Base-by-base conservation (phyloP, 2,113 vertebrate genomes). In the Tonatia bakeri region DNA sequence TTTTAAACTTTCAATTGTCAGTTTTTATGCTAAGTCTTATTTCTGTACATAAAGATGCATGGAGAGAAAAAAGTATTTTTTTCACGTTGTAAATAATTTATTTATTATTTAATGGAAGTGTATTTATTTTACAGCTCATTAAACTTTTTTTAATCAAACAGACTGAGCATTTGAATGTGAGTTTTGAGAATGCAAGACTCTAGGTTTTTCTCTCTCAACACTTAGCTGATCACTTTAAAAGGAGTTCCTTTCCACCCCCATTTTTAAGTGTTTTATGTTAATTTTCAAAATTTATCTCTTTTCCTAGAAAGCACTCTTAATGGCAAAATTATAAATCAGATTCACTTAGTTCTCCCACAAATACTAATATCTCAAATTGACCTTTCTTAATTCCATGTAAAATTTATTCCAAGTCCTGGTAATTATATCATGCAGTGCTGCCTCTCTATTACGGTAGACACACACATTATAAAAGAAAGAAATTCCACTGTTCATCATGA, bases 91-190 rank as follows among this genome's bases (percentile, higher is more conserved):
- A 98, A 98, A 98, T 98, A 98, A 98, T 98, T 98, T 98, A 98
- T 98, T 98, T 98, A 98, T 98, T 98, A 98, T 98, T 98, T 98
- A 98, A 98, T 90, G 94, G 94, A 97, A 97, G 81, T 97, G 91
- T 98, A 98, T 98, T 98, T 98, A 98, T 98, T 98, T 98, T 98
- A 95, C 97, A 97, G 98, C 43, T 97, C 95, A 98, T 98, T 98
- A 98, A 98, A 98, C 92, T 96, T 98, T 98, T 98, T 98, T 98
- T 98, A 98, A 97, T 84, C 83, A 97, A 97, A 97, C 80, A 94
- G 28, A 94, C 75, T 95, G 69, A 94, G 92, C 92, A 93, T 98
- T 89, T 97, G 93, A 88, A 72, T 98, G n/a, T 94, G 77, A 94
- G 36, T 96, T 91, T 92, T 81, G 76, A 87, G 20, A 85, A 26